These are phyloP conservation scores for Microcaecilia unicolor DNA, from an alignment of 2,797 vertebrate genomes.

Conservation along the genomic window DNA sequence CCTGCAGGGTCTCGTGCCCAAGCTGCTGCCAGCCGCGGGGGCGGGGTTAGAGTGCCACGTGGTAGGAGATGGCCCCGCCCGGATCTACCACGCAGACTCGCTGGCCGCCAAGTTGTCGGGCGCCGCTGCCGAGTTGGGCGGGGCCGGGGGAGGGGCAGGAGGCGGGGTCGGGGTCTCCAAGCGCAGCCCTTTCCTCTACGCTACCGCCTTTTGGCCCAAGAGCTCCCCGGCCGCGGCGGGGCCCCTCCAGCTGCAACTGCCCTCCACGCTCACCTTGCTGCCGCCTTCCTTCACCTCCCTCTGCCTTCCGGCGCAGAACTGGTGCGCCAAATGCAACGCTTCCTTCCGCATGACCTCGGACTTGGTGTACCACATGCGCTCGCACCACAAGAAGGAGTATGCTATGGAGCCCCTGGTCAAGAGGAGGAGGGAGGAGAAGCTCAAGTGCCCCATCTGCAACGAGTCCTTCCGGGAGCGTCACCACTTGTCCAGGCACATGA, in stretches of 20 bases:
- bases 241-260: slow-evolving; percentile 84
- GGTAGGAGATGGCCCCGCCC: slow-evolving; percentile 68
- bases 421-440: slow-evolving; percentile 88
- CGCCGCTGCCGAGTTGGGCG: slow-evolving; percentile 66
- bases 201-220: slow-evolving; percentile 93
- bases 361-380: slow-evolving; percentile 96
- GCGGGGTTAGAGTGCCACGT: slow-evolving; percentile 65
- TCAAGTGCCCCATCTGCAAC: slow-evolving; percentile 95
- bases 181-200: slow-evolving; percentile 85
- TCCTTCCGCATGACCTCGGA: slow-evolving; percentile 97
- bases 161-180: slow-evolving; percentile 69
- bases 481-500: slow-evolving; percentile 96
- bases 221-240: slow-evolving; percentile 53
- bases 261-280: slow-evolving; percentile 83
- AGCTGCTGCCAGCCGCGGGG: slow-evolving; percentile 60
- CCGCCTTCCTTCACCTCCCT: slow-evolving; percentile 93
- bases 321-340: slow-evolving; percentile 96
- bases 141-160: slow-evolving; percentile 24
- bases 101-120: slow-evolving; percentile 78
- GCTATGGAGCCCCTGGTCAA: slow-evolving; percentile 89
- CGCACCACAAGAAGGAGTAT: slow-evolving; percentile 95
- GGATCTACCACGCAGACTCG: slow-evolving; percentile 77
- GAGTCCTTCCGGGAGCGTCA: slow-evolving; percentile 93
- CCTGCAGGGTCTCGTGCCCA: slow-evolving; percentile 78
- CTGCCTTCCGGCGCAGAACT: slow-evolving; percentile 93